Evolutionary conservation across 2,797 vertebrate species (phyloP), one percentile per base, ranked within the genome.

Genomic region (Eulemur coronatus): DNA sequence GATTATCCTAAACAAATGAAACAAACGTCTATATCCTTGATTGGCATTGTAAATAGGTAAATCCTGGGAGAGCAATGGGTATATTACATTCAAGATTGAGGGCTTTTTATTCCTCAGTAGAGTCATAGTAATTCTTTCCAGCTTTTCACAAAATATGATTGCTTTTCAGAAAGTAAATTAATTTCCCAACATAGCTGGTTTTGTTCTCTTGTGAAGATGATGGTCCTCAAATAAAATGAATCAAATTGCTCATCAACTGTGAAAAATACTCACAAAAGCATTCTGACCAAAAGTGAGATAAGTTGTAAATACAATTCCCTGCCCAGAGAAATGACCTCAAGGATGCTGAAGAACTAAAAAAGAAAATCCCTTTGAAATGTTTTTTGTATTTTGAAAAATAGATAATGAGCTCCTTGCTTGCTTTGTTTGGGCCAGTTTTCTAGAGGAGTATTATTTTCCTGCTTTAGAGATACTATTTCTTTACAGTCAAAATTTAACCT

Each of bases 191-290:
- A 26, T 88, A 88, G 69, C 18, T 89, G 57, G 41, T 84, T 73
- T 94, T 48, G 30, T 78, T 78, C 75, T 95, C 26, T 81, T 55
- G 82, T 94, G 15, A 91, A 79, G 76, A 92, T 76, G 26, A 75
- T 79, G 85, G 33, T 94, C 48, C 63, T 95, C 52, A 86, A 87
- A 94, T 69, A 82, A 91, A 97, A 92, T 79, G 86, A 96, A 84
- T 88, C 76, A 73, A 98, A 94, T 96, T 98, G 38, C 20, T 94
- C 52, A 94, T 75, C 63, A 94, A 63, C 57, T 84, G 75, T 61
- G 22, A 96, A 97, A 94, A 91, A 46, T 33, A 76, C 11, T 85
- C 15, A 90, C 4, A 91, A 84, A 95, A 89, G 61, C 13, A 80
- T 52, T n/a, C n/a, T 89, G 15, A 63, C 48, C 78, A 84, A 93